Evolutionary conservation across 2,888 invertebrate genomes (phyloP).

Genomic region (Heterodera filipjevi): DNA sequence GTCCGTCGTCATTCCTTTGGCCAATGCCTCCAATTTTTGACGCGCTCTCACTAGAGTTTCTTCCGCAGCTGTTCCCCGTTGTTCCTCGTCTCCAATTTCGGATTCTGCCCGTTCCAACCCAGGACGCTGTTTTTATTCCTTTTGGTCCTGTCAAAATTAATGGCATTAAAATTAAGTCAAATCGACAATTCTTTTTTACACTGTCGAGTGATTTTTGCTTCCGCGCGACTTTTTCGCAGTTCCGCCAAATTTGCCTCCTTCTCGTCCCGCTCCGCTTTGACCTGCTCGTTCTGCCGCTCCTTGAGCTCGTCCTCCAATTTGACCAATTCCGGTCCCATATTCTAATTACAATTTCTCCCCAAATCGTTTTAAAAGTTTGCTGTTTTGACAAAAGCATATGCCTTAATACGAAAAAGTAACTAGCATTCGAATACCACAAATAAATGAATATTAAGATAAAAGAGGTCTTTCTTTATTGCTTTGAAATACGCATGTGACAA

Average conservation of each 20-base stretch:
- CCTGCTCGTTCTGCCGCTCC: slow-evolving; percentile 22
- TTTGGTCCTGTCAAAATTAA: slow-evolving; percentile 68
- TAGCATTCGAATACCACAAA: no score
- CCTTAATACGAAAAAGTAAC: no score
- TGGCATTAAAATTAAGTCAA: neutral
- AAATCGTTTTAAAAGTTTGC: no score
- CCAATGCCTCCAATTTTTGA: slow-evolving; percentile 79
- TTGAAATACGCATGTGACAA: no score
- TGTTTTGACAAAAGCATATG: no score
- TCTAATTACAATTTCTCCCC: no score
- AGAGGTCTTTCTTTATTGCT: no score
- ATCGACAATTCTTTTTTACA: slow-evolving; percentile 71
- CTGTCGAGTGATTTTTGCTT: slow-evolving; percentile 73
- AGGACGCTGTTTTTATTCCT: slow-evolving; percentile 59
- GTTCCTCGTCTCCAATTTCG: slow-evolving; percentile 69
- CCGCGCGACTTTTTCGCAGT: slow-evolving; percentile 22
- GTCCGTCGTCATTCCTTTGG: slow-evolving; percentile 79
- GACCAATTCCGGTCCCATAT: slow-evolving; percentile 34
- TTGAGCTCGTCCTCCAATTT: slow-evolving; percentile 32
- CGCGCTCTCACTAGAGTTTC: slow-evolving; percentile 77
- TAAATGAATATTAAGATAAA: no score
- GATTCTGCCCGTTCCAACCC: slow-evolving; percentile 51
- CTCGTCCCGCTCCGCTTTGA: slow-evolving; percentile 36
- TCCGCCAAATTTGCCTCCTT: slow-evolving; percentile 34
- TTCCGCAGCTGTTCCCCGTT: slow-evolving; percentile 74